Conservation (phyloP, 2,797 vertebrate genomes). For the Brachymystax lenok region DNA sequence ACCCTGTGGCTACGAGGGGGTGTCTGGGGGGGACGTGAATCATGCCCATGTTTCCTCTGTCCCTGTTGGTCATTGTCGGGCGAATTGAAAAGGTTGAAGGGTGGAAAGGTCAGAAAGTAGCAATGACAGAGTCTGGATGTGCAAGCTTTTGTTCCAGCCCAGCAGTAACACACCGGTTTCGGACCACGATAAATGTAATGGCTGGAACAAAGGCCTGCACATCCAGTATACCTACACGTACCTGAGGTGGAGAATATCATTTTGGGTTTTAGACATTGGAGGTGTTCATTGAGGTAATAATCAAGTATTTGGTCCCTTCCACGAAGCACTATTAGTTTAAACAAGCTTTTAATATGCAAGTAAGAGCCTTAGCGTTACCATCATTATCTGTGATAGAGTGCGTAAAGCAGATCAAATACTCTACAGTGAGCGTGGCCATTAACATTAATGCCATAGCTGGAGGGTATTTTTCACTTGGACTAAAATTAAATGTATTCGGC, state of each 20-base stretch:
- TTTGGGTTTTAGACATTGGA: too few relatives aligned
- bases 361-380: slow-evolving; percentile 38
- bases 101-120: slow-evolving; percentile 24
- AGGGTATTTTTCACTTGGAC: slow-evolving; percentile 51
- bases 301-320: slow-evolving; percentile 27
- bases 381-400: slow-evolving; percentile 57
- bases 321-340: slow-evolving; percentile 52
- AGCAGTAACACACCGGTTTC: too few relatives aligned
- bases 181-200: too few relatives aligned
- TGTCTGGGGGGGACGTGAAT: background rate
- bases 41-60: slow-evolving; percentile 34
- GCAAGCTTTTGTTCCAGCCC: too few relatives aligned
- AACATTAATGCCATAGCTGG: slow-evolving; percentile 53
- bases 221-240: too few relatives aligned
- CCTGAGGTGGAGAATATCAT: too few relatives aligned
- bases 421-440: slow-evolving; percentile 46
- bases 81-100: slow-evolving; percentile 57
- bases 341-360: slow-evolving; percentile 60
- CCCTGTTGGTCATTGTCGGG: slow-evolving; percentile 49
- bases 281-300: slow-evolving; percentile 21
- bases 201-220: too few relatives aligned
- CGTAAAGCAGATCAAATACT: slow-evolving; percentile 49
- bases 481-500: slow-evolving; percentile 52
- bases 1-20: too few relatives aligned
- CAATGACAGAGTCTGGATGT: background rate